Base-by-base conservation (phyloP, 2,888 invertebrate genomes). In the Carabus problematicus region DNA sequence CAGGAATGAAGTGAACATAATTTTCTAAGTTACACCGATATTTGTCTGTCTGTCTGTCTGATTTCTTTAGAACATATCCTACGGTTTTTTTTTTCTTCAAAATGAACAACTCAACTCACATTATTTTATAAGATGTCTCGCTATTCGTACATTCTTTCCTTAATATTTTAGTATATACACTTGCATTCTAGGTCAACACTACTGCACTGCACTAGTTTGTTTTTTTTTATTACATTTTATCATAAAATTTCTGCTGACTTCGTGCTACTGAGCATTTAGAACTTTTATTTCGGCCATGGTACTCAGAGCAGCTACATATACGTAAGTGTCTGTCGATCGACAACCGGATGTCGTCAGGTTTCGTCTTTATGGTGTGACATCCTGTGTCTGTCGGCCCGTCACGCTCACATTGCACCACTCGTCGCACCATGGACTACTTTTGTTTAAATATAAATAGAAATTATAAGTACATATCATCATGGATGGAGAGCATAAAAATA, bases 191-290 rank as follows among this genome's bases (percentile, higher is more conserved):
- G 76, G 76, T 67, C 78, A 76, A 76, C 73, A 73, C 75, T 75
- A 75, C 74, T 73, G 75, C 76, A 73, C 71, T 75, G 78, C 76
- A 79, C 79, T 78, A 79, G 77, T 58, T 59, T 70, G 19, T 45
- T 68, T 52, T 63, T n/a, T n/a, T 68, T 62, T 52, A 56, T 63
- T 77, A 77, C 77, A 76, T 77, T 76, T 75, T 75, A 73, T 76
- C 74, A 76, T 77, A 75, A 67, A 72, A 64, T 71, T 76, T 76
- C 75, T 76, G 75, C 75, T 75, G 74, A 77, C 74, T 75, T 72
- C 61, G 41, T 74, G 76, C 78, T 79, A 79, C 75, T 81, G 81
- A 81, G 82, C 82, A 79, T 82, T 82, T 81, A 81, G 82, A 82
- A 82, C 81, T 79, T 77, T 58, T 58, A 49, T 66, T 66, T 67